phyloP scores from a whole-genome alignment of 2,888 invertebrate species.

The Platynereis dumerilii region DNA sequence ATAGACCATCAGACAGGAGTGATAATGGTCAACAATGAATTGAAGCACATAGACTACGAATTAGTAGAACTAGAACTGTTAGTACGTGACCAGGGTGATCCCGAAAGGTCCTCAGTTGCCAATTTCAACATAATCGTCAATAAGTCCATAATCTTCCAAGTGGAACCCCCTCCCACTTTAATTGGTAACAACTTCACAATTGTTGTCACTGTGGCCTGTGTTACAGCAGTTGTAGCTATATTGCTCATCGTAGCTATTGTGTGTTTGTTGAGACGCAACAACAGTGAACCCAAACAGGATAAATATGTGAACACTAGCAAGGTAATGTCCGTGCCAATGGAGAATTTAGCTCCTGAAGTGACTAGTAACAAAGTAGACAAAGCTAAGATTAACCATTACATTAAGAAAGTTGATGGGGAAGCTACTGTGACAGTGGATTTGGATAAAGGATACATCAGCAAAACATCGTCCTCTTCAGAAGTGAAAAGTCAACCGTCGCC shows the following conservation, averaged over 20 bases:
- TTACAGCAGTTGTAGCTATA: slow-evolving; percentile 16
- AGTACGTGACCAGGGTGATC: slow-evolving; percentile 27
- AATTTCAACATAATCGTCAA: slow-evolving; percentile 25
- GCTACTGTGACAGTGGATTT: not conserved
- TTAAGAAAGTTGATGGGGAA: not conserved
- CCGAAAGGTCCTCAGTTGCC: slow-evolving; percentile 16
- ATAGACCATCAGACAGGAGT: slow-evolving; percentile 26
- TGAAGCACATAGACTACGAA: slow-evolving; percentile 16
- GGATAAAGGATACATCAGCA: slow-evolving; percentile 4
- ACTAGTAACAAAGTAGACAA: not conserved
- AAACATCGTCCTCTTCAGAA: not conserved
- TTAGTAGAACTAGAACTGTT: slow-evolving; percentile 25
- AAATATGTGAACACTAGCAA: slow-evolving; percentile 7
- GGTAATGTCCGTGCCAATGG: not conserved
- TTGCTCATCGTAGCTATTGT: slow-evolving; percentile 19
- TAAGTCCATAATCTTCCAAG: slow-evolving; percentile 25
- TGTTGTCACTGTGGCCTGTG: slow-evolving; percentile 23
- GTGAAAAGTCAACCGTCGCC: no score
- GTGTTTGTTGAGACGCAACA: not conserved
- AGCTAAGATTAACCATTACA: not conserved
- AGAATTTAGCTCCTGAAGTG: not conserved
- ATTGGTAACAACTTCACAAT: slow-evolving; percentile 23
- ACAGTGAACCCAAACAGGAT: slow-evolving; percentile 7
- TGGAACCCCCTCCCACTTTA: slow-evolving; percentile 1
- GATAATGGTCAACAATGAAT: slow-evolving; percentile 23